These are phyloP conservation scores for Leptothorax acervorum DNA, from an alignment of 2,888 invertebrate genomes.

Conservation along the genomic window DNA sequence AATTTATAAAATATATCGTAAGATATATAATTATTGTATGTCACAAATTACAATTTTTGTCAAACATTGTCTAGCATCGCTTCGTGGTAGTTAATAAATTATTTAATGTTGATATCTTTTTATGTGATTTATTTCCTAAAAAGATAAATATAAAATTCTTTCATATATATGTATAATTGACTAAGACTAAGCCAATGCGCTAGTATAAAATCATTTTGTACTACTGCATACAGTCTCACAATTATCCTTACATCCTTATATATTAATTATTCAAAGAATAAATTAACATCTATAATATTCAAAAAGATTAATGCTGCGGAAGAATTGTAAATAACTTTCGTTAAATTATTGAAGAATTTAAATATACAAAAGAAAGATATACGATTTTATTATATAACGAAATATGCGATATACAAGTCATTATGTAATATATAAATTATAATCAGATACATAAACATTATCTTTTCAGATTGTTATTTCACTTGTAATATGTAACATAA, in stretches of 20 bases:
- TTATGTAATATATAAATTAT: not conserved
- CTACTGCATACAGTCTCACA: not conserved
- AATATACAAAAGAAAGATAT: not conserved
- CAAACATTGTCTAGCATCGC: not conserved
- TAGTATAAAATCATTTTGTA: not conserved
- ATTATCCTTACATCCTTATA: not conserved
- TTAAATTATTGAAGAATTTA: not conserved
- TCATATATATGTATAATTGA: not conserved
- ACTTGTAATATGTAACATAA: not conserved
- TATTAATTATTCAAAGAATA: not conserved
- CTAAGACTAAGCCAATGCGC: not conserved
- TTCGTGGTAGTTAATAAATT: conserved; percentile 19
- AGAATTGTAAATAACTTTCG: not conserved
- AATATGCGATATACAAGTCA: not conserved
- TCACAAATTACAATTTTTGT: not conserved
- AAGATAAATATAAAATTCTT: not conserved
- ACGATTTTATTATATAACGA: not conserved
- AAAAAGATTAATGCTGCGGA: not conserved
- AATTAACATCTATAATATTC: not conserved
- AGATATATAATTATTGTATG: not conserved
- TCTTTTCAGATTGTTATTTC: not conserved
- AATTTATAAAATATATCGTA: not conserved
- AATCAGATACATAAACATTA: not conserved
- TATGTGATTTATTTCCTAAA: not conserved
- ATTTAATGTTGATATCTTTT: conserved; percentile 8